phyloP scores from a whole-genome alignment of 1,140 invertebrate genomes.

The Sinonovacula constricta region DNA sequence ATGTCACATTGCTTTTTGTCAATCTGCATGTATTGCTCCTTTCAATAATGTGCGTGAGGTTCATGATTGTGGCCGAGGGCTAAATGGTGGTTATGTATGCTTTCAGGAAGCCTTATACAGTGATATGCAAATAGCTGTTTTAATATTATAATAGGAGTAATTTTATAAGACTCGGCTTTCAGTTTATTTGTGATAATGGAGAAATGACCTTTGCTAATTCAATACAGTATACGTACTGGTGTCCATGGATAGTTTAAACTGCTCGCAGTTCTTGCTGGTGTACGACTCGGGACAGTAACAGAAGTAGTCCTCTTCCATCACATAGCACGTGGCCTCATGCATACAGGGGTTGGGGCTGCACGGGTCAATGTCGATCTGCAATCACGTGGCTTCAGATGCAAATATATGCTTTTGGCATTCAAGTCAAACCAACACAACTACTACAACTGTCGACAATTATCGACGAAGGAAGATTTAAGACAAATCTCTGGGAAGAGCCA shows the following conservation, averaged over 20 bases:
- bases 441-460: background rate
- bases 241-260: slow-evolving; percentile 34
- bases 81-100: no score
- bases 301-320: slow-evolving; percentile 70
- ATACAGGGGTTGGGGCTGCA: slow-evolving; percentile 86
- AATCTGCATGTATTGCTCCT: no score
- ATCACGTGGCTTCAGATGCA: slow-evolving; percentile 11
- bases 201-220: no score
- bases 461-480: background rate
- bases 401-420: background rate
- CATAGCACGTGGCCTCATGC: slow-evolving; percentile 82
- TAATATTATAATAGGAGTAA: no score
- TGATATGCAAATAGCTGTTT: no score
- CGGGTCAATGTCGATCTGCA: slow-evolving; percentile 74
- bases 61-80: no score
- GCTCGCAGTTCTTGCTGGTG: slow-evolving; percentile 66
- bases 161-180: no score
- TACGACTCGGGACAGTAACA: slow-evolving; percentile 68
- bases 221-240: slow-evolving; percentile 35
- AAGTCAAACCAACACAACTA: background rate
- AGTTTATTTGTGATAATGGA: no score
- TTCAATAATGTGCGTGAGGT: no score
- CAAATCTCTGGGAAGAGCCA: no score
- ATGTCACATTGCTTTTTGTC: no score
- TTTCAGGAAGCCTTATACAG: no score